A percentile compares a stretch with the other conserved stretches of the same genome.
phyloP scores from a whole-genome alignment of 2,113 vertebrate species.

The Galeopterus variegatus region DNA sequence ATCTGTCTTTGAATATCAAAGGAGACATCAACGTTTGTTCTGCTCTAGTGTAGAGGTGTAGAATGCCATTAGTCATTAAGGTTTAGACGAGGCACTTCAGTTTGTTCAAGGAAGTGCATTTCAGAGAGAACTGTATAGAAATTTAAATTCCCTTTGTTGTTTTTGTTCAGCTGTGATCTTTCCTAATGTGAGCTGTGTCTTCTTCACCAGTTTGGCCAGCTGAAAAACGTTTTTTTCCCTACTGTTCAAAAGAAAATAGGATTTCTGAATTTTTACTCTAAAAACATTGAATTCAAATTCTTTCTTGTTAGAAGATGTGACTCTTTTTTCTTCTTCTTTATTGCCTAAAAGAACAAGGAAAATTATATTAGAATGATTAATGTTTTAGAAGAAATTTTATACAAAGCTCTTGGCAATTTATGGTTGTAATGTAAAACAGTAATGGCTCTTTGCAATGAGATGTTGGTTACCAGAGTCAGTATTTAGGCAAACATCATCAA shows the following conservation, averaged over 20 bases:
- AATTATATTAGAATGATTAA: background rate
- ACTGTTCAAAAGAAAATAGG: constrained; percentile 69
- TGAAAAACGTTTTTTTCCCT: constrained; percentile 68
- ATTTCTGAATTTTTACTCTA: constrained; percentile 74
- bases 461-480: background rate
- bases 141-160: constrained; percentile 40
- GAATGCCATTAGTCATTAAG: constrained; percentile 3
- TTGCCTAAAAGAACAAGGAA: constrained; percentile 55
- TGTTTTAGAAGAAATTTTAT: constrained; percentile 38
- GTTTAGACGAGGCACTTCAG: constrained; percentile 3
- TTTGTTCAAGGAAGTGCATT: background rate
- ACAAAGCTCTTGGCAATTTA: constrained; percentile 4
- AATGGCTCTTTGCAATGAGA: background rate
- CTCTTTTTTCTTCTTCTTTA: background rate
- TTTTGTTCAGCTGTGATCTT: constrained; percentile 43
- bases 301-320: constrained; percentile 46
- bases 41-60: background rate
- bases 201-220: constrained; percentile 64
- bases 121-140: constrained; percentile 16
- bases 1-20: constrained; percentile 51
- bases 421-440: background rate
- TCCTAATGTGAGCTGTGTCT: constrained; percentile 2
- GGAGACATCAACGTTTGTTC: background rate
- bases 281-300: constrained; percentile 31
- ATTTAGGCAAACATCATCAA: constrained; percentile 7